phyloP scores from a whole-genome alignment of 1,140 invertebrate species.

The Atopsyche davidsoni region DNA sequence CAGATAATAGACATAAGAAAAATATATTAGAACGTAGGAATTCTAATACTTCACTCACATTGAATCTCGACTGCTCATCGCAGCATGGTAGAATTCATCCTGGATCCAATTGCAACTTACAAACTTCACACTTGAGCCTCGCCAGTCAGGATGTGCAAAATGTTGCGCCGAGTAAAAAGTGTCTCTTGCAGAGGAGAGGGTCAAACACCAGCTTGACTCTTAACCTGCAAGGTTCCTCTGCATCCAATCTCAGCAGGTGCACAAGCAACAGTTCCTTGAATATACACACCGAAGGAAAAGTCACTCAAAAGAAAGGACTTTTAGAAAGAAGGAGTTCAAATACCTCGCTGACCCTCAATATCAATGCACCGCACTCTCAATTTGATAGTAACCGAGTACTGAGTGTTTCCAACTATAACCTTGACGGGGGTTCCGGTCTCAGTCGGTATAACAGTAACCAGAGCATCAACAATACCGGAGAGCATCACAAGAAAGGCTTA shows the following conservation, averaged over 20 bases:
- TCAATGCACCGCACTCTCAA: constrained; percentile 34
- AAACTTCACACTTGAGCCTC: constrained; percentile 28
- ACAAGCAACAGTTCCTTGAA: constrained; percentile 49
- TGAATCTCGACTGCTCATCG: constrained; percentile 41
- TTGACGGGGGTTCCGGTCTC: constrained; percentile 42
- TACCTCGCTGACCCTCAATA: constrained; percentile 42
- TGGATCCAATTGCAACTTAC: constrained; percentile 26
- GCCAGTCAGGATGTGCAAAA: constrained; percentile 31
- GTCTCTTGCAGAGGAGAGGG: constrained; percentile 72
- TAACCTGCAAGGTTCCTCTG: constrained; percentile 46
- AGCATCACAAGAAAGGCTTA: constrained; percentile 38
- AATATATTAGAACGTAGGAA: constrained; percentile 70
- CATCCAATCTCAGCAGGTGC: constrained; percentile 47
- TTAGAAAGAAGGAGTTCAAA: constrained; percentile 45
- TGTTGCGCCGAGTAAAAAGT: constrained; percentile 51
- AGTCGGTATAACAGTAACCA: constrained; percentile 47
- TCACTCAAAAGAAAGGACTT: constrained; percentile 53
- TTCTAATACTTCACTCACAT: constrained; percentile 80
- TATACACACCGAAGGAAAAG: constrained; percentile 39
- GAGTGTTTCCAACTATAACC: constrained; percentile 46
- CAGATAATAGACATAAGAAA: constrained; percentile 48
- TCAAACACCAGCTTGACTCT: constrained; percentile 82
- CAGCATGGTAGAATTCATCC: constrained; percentile 21
- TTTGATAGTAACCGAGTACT: constrained; percentile 39
- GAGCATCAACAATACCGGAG: constrained; percentile 38